These are phyloP conservation scores for Brachionus manjavacas DNA, from an alignment of 1,140 invertebrate species.

Conservation along the genomic window DNA sequence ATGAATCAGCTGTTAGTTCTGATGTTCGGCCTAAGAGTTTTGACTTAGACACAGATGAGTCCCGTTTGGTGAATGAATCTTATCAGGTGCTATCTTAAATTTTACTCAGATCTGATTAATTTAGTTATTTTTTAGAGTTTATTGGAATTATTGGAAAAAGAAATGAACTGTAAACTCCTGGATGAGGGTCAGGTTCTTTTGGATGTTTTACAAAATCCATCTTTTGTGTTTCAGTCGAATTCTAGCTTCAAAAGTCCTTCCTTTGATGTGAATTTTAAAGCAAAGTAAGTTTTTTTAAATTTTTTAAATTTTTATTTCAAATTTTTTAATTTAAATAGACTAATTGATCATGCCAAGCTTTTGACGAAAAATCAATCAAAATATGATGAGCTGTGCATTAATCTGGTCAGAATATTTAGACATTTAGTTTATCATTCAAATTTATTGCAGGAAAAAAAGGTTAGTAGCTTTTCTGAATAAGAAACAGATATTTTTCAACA, in stretches of 20 bases:
- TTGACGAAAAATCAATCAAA: conserved; percentile 2
- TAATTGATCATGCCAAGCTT: conserved; percentile 8
- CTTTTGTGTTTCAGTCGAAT: neutral
- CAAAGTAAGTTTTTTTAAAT: neutral
- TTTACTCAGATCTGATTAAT: neutral
- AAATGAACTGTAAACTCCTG: conserved; percentile 84
- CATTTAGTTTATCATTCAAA: neutral
- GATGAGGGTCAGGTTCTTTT: conserved; percentile 91
- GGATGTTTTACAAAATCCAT: conserved; percentile 87
- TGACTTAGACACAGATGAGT: neutral
- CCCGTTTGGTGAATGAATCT: conserved; percentile 2
- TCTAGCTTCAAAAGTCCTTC: neutral
- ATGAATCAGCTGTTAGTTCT: neutral
- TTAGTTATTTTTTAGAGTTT: conserved; percentile 62
- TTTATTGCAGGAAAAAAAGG: neutral
- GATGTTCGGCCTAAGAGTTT: neutral
- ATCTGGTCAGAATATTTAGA: conserved; percentile 32
- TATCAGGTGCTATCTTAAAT: conserved; percentile 56
- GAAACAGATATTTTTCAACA: no score
- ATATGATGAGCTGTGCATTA: conserved; percentile 29
- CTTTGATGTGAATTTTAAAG: neutral
- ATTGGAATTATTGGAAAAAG: conserved; percentile 82
- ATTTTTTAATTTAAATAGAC: neutral
- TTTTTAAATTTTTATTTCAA: neutral
- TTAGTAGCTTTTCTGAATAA: neutral